phyloP scores from a whole-genome alignment of 2,888 invertebrate genomes.

The Silvanus unidentatus region DNA sequence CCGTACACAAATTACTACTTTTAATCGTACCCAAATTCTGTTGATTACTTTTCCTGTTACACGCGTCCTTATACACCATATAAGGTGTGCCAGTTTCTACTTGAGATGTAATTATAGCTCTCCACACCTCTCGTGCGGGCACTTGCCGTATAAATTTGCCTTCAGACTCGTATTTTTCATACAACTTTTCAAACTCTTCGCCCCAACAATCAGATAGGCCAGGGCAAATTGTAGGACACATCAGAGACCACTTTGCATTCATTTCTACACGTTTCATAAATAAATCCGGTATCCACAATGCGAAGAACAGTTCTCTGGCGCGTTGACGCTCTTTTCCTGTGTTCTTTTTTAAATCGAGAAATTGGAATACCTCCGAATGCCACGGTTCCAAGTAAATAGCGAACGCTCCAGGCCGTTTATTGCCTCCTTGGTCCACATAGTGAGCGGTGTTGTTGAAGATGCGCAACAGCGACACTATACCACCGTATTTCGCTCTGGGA shows the following conservation, averaged over 20 bases:
- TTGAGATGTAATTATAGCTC: constrained; percentile 88
- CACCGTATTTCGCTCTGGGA: constrained; percentile 90
- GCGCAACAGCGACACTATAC: constrained; percentile 89
- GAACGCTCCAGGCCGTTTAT: constrained; percentile 95
- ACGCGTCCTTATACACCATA: constrained; percentile 94
- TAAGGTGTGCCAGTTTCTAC: constrained; percentile 98
- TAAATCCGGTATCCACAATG: constrained; percentile 95
- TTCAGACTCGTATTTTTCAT: constrained; percentile 79
- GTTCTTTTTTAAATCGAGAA: constrained; percentile 90
- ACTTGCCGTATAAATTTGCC: constrained; percentile 59
- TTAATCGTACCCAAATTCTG: constrained; percentile 97
- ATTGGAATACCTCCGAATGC: constrained; percentile 97
- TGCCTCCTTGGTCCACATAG: constrained; percentile 97
- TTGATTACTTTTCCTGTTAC: constrained; percentile 96
- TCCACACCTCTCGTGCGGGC: constrained; percentile 86
- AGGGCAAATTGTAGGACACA: constrained; percentile 94
- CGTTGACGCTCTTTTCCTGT: constrained; percentile 85
- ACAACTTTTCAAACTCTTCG: constrained; percentile 85
- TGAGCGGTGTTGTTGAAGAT: constrained; percentile 94
- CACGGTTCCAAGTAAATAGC: constrained; percentile 98
- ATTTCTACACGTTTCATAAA: constrained; percentile 93
- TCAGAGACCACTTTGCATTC: constrained; percentile 84
- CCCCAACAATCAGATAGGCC: constrained; percentile 92
- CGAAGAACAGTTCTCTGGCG: constrained; percentile 94
- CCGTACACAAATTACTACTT: constrained; percentile 96